Percentiles rank a stretch among this genome's conserved stretches.
Evolutionary conservation across 2,113 vertebrate species (phyloP).

Genomic region (Peromyscus polionotus): DNA sequence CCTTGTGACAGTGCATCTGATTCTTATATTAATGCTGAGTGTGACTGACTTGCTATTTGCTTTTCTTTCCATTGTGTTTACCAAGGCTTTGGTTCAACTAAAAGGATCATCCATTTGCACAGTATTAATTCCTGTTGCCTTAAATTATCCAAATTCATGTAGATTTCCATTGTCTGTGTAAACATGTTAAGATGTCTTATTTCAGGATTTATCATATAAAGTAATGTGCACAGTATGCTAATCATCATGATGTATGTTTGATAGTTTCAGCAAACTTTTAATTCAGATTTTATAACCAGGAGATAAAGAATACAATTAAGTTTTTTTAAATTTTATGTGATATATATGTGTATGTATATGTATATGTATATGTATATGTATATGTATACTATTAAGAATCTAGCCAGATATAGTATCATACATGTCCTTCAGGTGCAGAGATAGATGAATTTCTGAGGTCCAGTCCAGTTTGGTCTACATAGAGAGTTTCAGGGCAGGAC

Average conservation of each 20-base stretch:
- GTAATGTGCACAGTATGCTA: neutral
- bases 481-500: neutral
- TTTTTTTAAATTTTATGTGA: neutral
- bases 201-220: neutral
- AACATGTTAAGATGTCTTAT: neutral
- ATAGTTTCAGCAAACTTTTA: neutral
- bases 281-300: neutral
- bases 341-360: neutral
- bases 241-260: neutral
- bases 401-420: neutral
- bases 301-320: neutral
- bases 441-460: neutral
- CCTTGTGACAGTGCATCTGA: neutral
- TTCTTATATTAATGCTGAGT: neutral
- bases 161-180: neutral
- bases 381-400: too few relatives aligned
- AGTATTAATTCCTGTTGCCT: neutral
- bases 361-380: too few relatives aligned
- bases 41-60: neutral
- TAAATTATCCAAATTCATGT: neutral
- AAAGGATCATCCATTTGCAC: neutral
- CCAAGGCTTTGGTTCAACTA: neutral
- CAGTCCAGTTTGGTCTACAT: neutral
- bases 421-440: neutral
- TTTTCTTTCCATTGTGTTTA: constrained; percentile 22